Base-by-base conservation (phyloP, 2,113 vertebrate species). In the Rhinopithecus roxellana region DNA sequence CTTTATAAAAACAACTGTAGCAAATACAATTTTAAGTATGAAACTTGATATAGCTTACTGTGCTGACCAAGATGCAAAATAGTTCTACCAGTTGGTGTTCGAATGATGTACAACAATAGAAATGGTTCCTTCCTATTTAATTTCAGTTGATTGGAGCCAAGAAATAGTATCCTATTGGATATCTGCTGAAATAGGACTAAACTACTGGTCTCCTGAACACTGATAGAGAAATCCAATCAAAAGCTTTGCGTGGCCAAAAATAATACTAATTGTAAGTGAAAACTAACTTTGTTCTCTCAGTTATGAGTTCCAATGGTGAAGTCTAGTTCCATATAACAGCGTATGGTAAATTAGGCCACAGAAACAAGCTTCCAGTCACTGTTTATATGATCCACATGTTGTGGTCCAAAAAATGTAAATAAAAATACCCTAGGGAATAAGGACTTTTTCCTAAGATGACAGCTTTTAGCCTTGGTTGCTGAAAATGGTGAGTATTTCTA, bases 1-100 rank as follows among this genome's bases (percentile, higher is more conserved):
- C 83, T 98, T 98, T 97, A 97, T 94, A 98, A 97, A 97, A 96
- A 97, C 43, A 95, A 97, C 96, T 97, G 67, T 93, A 87, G 70
- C 94, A 98, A 98, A 98, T 96, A 81, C 2, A 97, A 74, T 96
- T 98, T 94, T 87, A 55, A 80, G 25, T 97, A 93, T 97, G 96
- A 97, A 98, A 96, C 40, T 45, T 61, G 52, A 94, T 82, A 30
- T 2, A 96, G 93, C 84, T 97, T 90, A 95, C 72, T 87, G 89
- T 90, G 40, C 80, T 81, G 61, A 89, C 25, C 82, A 92, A 59
- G 78, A 81, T 90, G 43, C 64, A 94, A 97, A 97, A 90, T 69
- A 59, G 78, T 17, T 27, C 3, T 57, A 85, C 17, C 50, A n/a
- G 7, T 69, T 88, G 57, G 50, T 64, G 52, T 89, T 79, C 27